A percentile compares a stretch with the other conserved stretches of the same genome.
Conservation (phyloP, 1,140 invertebrate genomes). For the Cotesia vestalis region DNA sequence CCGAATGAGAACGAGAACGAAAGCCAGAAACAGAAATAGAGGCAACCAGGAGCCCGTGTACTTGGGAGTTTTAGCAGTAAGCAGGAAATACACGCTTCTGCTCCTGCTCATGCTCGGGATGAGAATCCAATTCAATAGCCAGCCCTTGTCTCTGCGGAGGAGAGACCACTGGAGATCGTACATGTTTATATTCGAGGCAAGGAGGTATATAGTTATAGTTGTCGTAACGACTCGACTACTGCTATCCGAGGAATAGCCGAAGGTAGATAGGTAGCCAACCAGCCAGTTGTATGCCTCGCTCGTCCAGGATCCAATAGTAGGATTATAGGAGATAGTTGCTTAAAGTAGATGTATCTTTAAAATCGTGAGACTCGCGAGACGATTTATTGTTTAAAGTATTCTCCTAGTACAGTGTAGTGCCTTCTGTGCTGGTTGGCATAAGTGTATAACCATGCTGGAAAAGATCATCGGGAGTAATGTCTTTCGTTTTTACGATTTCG, state of each 20-base stretch:
- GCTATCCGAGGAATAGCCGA: no score
- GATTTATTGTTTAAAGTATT: constrained; percentile 49
- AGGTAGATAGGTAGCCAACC: no score
- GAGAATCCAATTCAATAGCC: constrained; percentile 10
- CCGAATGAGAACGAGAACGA: constrained; percentile 38
- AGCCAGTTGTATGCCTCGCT: no score
- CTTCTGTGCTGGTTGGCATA: no score
- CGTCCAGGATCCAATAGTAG: constrained; percentile 5
- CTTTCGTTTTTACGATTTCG: constrained; percentile 26
- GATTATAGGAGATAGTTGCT: constrained; percentile 14
- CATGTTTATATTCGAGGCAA: no score
- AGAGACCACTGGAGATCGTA: background rate
- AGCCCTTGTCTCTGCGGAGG: constrained; percentile 12
- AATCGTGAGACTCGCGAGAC: constrained; percentile 47
- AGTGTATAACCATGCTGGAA: background rate
- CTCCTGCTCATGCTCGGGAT: background rate
- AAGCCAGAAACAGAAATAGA: constrained; percentile 42
- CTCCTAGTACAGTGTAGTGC: background rate
- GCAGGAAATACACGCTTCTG: background rate
- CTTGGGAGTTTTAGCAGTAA: background rate
- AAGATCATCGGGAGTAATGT: constrained; percentile 44
- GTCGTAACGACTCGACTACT: no score
- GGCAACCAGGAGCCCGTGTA: no score
- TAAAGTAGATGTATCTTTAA: constrained; percentile 45
- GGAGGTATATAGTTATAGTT: no score